Conservation (phyloP, 2,888 invertebrate genomes). For the Shargacucullia verbasci region DNA sequence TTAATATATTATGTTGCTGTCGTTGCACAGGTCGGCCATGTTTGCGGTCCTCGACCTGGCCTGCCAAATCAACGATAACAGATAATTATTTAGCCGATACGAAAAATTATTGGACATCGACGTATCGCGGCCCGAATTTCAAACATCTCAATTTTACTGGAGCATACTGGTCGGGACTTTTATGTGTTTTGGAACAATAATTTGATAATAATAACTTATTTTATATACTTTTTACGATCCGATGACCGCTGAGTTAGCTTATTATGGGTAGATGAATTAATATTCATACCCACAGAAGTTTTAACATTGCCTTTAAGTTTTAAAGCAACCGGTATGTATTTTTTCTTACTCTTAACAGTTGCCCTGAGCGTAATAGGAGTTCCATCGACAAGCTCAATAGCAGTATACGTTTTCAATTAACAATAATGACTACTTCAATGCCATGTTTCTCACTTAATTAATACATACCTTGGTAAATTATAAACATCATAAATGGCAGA, state of each 20-base stretch:
- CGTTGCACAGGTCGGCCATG: slow-evolving; percentile 73
- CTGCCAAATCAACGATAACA: slow-evolving; percentile 82
- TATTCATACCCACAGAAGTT: slow-evolving; percentile 23
- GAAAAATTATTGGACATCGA: slow-evolving; percentile 80
- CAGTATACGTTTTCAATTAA: slow-evolving; percentile 65
- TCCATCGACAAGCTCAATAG: slow-evolving; percentile 20
- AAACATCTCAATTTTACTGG: slow-evolving; percentile 80
- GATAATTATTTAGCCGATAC: slow-evolving; percentile 85
- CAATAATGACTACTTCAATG: slow-evolving; percentile 68
- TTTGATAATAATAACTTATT: slow-evolving; percentile 45
- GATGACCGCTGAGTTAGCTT: slow-evolving; percentile 18
- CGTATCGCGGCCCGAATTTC: slow-evolving; percentile 75
- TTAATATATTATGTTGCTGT: slow-evolving; percentile 63
- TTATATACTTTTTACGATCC: slow-evolving; percentile 18
- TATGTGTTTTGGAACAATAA: slow-evolving; percentile 43
- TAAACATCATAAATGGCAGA: slow-evolving; percentile 71
- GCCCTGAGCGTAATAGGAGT: slow-evolving; percentile 32
- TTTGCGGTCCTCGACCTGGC: slow-evolving; percentile 77
- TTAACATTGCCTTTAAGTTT: slow-evolving; percentile 25
- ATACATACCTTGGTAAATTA: slow-evolving; percentile 69
- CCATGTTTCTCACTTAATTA: slow-evolving; percentile 82
- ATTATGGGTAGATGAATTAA: slow-evolving; percentile 30
- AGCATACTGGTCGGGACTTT: slow-evolving; percentile 46
- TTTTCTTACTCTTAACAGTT: slow-evolving; percentile 18
- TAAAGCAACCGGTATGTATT: slow-evolving; percentile 22